These are phyloP conservation scores for Psittacula cyanocephala DNA, from an alignment of 2,113 vertebrate genomes.

Conservation along the genomic window DNA sequence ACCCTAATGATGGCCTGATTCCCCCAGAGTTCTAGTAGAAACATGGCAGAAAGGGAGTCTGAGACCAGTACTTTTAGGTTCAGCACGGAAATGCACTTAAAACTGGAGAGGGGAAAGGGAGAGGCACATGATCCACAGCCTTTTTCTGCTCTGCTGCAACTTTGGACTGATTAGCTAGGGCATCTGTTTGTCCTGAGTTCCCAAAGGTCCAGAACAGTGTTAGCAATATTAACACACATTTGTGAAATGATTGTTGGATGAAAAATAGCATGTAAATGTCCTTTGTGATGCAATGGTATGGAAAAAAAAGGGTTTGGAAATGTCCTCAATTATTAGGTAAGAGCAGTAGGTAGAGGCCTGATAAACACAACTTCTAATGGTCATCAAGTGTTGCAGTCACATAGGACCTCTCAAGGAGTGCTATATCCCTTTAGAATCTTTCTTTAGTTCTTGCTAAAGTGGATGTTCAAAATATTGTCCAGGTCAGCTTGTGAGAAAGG, in stretches of 20 bases:
- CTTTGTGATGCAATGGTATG: not conserved
- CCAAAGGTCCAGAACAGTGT: not conserved
- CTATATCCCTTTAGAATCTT: not conserved
- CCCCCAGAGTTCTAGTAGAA: not conserved
- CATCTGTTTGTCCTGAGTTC: not conserved
- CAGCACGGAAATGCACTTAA: not conserved
- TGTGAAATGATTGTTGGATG: not conserved
- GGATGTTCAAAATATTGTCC: not conserved
- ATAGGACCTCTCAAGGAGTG: not conserved
- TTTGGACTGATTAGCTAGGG: not conserved
- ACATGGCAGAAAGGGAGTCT: not conserved
- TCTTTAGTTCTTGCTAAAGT: not conserved
- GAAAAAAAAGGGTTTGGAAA: not conserved
- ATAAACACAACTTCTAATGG: not conserved
- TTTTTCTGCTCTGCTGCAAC: not conserved
- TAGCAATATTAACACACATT: not conserved
- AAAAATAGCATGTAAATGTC: not conserved
- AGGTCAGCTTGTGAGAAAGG: not conserved
- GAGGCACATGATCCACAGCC: accelerated
- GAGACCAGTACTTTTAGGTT: not conserved
- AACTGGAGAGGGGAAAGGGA: not conserved
- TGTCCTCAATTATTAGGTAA: not conserved
- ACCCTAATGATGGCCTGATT: not conserved
- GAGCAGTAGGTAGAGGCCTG: not conserved
- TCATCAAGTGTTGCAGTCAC: not conserved